Conservation (phyloP, 2,113 vertebrate genomes). For the Stegastes partitus region DNA sequence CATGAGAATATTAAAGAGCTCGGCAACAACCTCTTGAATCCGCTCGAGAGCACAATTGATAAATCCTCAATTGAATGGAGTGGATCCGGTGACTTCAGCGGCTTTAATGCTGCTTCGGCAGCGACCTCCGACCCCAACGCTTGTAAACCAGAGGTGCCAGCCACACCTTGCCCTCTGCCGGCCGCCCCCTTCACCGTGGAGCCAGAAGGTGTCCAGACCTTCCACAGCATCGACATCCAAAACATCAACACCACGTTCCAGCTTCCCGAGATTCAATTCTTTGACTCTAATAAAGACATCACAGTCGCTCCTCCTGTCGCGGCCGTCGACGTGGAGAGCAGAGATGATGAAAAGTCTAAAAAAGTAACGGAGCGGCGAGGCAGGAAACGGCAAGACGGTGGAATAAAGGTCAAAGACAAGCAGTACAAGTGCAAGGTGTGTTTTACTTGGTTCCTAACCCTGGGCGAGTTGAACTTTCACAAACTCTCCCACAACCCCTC, state of each 20-base stretch:
- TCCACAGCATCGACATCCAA: constrained; percentile 86
- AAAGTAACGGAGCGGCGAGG: constrained; percentile 79
- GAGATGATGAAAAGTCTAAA: constrained; percentile 72
- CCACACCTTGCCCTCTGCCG: constrained; percentile 65
- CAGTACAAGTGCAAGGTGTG: constrained; percentile 97
- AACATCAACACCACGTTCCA: constrained; percentile 87
- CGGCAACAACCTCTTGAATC: constrained; percentile 74
- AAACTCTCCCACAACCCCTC: constrained; percentile 95
- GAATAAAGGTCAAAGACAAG: constrained; percentile 88
- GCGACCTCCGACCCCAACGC: constrained; percentile 71
- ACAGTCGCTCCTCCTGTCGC: constrained; percentile 49
- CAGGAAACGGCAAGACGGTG: constrained; percentile 79
- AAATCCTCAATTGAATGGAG: constrained; percentile 79
- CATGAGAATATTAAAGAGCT: constrained; percentile 62
- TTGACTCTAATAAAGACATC: constrained; percentile 81
- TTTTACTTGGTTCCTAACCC: constrained; percentile 94
- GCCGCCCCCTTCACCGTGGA: constrained; percentile 66
- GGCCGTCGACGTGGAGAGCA: constrained; percentile 41
- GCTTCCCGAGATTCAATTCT: constrained; percentile 86
- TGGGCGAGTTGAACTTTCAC: constrained; percentile 95
- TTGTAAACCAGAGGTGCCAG: constrained; percentile 73
- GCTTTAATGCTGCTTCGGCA: constrained; percentile 54
- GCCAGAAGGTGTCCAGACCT: constrained; percentile 68
- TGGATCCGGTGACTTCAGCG: constrained; percentile 76
- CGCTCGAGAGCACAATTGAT: constrained; percentile 70